These are phyloP conservation scores for Panagrolaimus sp. DNA, from an alignment of 1,140 invertebrate genomes.

Conservation along the genomic window DNA sequence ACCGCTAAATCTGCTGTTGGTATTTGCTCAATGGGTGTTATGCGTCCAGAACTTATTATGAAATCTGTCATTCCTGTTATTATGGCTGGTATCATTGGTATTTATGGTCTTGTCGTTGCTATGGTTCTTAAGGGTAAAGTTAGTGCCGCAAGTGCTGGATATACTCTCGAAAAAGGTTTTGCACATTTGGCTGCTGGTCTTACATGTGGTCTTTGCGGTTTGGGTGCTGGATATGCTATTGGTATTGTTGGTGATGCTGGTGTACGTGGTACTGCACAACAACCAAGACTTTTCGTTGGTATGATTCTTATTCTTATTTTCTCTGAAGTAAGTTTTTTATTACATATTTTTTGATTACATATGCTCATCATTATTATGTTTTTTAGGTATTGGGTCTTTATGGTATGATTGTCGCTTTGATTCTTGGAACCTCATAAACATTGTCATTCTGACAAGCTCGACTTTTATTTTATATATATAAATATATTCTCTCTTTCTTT, in stretches of 20 bases:
- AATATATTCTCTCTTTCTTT: too few species aligned
- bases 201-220: constrained; percentile 92
- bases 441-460: too few species aligned
- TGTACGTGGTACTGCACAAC: constrained; percentile 94
- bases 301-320: constrained; percentile 99
- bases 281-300: constrained; percentile 94
- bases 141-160: constrained; percentile 41
- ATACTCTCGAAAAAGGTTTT: constrained; percentile 81
- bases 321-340: constrained; percentile 75
- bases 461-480: too few species aligned
- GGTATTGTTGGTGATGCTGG: constrained; percentile 37
- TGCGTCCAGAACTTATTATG: constrained; percentile 99
- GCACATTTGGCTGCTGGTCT: constrained; percentile 92
- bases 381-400: constrained; percentile 81
- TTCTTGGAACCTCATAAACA: constrained; percentile 71
- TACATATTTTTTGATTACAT: too few species aligned
- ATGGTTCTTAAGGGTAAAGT: constrained; percentile 58
- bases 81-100: constrained; percentile 68
- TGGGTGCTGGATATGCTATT: constrained; percentile 31
- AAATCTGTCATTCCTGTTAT: constrained; percentile 99
- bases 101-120: constrained; percentile 56
- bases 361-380: not conserved
- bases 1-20: constrained; percentile 98
- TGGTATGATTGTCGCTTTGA: constrained; percentile 96
- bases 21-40: constrained; percentile 98